Conservation (phyloP, 2,888 invertebrate species). For the Osmoderma eremita region DNA sequence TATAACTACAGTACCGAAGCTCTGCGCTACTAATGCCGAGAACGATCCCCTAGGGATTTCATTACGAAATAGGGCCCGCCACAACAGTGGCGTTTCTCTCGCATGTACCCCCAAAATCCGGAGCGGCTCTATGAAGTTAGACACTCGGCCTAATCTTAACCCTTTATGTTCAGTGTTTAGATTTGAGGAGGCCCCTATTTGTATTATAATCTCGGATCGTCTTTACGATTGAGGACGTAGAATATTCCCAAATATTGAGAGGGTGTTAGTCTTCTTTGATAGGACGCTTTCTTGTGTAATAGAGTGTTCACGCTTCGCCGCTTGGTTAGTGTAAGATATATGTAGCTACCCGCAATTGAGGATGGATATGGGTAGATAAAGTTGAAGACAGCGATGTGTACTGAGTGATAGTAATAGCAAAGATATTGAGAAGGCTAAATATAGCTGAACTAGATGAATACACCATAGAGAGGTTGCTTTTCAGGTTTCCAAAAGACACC, state of each 20-base stretch:
- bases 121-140: neutral
- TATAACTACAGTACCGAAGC: neutral
- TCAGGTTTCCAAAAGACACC: too few relatives aligned
- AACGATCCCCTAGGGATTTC: slow-evolving; percentile 7
- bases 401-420: too few relatives aligned
- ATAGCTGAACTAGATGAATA: too few relatives aligned
- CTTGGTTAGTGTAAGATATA: neutral
- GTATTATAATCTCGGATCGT: slow-evolving; percentile 28
- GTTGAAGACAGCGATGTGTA: neutral
- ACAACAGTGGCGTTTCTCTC: neutral
- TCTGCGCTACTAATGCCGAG: slow-evolving; percentile 16
- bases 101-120: slow-evolving; percentile 3
- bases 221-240: slow-evolving; percentile 9
- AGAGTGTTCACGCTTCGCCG: slow-evolving; percentile 10
- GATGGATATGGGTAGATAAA: neutral
- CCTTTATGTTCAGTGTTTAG: slow-evolving; percentile 21
- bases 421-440: too few relatives aligned
- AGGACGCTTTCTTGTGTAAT: slow-evolving; percentile 22
- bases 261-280: slow-evolving; percentile 23
- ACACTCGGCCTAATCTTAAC: slow-evolving; percentile 19
- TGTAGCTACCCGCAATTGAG: neutral
- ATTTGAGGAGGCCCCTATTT: slow-evolving; percentile 18
- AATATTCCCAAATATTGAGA: slow-evolving; percentile 15
- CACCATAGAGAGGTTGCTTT: too few relatives aligned
- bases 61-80: slow-evolving; percentile 16